Conservation (phyloP, 2,797 vertebrate genomes). For the Aythya fuligula region DNA sequence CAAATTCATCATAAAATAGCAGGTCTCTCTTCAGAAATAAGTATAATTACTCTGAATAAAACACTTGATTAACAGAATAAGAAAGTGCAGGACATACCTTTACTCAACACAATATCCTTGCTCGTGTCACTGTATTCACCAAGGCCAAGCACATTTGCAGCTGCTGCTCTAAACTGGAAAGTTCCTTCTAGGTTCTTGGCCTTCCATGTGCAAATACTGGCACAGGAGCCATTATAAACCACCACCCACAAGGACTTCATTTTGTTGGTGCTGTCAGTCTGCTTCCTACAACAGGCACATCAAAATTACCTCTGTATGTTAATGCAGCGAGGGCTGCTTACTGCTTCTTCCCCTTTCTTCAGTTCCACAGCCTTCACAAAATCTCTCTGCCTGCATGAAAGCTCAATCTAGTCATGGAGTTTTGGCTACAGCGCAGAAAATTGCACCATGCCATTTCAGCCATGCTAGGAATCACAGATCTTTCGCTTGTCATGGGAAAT, state of each 20-base stretch:
- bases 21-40: background rate
- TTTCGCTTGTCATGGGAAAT: constrained; percentile 27
- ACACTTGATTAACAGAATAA: background rate
- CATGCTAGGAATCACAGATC: background rate
- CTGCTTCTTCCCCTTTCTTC: background rate
- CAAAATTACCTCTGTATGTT: background rate
- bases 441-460: constrained; percentile 1
- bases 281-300: constrained; percentile 54
- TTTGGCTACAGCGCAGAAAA: background rate
- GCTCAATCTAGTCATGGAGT: background rate
- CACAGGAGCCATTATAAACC: constrained; percentile 78
- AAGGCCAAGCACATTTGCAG: constrained; percentile 77
- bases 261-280: constrained; percentile 34
- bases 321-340: background rate
- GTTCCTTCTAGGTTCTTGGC: constrained; percentile 70
- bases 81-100: constrained; percentile 60
- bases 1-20: background rate
- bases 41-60: background rate
- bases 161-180: constrained; percentile 78
- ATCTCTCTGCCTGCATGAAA: background rate
- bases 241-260: constrained; percentile 54
- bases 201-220: constrained; percentile 76
- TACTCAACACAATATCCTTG: constrained; percentile 49
- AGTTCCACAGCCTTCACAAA: background rate
- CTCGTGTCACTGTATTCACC: constrained; percentile 77